Base-by-base conservation (phyloP, 2,888 invertebrate species). In the Cosmorhoe ocellata region DNA sequence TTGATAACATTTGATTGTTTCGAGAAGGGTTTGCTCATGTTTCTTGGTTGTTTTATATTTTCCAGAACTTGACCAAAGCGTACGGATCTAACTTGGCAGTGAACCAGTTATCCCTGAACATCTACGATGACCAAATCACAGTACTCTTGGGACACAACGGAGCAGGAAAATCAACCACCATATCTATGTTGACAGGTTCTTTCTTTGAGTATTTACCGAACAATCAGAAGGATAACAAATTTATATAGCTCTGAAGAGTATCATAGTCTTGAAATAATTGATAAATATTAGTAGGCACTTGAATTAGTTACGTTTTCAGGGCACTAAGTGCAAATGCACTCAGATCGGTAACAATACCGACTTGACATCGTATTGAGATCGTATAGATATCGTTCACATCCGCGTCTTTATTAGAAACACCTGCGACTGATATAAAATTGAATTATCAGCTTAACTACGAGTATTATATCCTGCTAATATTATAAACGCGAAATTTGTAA, bases 161-260 rank as follows among this genome's bases (percentile, higher is more conserved):
- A 2, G 98, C 98, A 38, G 98, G 98, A 7, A 98, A 98, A 89
- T 97, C 97, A 0, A 98, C 98, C 0, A 97, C 97, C 0, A 97
- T 98, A 91, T 96, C 96, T 0, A 97, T 98, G 94, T 83, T 98
- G 33, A 97, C 97, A 30, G 98, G 93, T 93, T 67, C 14, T 1
- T 5, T 14, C 18, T 40, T 55, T 26, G 36, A 33, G 13, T 37
- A 8, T 32, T 40, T 40, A 33, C 36, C 11, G 26, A 40, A 36
- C 45, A 31, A 27, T 14, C 5, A 11, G n/a, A 13, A 13, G 14
- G n/a, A 39, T 39, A 27, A 39, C 27, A 32, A 38, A 38, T 34
- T 47, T 40, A 40, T 47, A 13, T 37, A 34, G 31, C n/a, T 18
- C 22, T 47, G 32, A 31, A 22, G 47, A 26, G 39, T 18, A 18